phyloP scores from a whole-genome alignment of 1,140 invertebrate species.

The Bombus soroeensis region DNA sequence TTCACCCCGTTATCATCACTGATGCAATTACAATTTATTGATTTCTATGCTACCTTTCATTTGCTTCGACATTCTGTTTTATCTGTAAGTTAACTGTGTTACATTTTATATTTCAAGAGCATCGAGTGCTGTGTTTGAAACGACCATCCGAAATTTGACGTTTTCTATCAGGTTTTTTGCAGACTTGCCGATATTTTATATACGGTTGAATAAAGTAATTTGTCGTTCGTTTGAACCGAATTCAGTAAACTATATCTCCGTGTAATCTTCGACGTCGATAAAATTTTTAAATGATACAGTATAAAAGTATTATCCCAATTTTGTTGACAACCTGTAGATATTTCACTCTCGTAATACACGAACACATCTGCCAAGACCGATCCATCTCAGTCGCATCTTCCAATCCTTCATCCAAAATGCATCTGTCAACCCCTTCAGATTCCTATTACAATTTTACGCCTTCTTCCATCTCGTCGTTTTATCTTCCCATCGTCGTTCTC shows the following conservation, averaged over 20 bases:
- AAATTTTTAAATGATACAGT: background rate
- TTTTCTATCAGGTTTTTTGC: background rate
- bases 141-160: background rate
- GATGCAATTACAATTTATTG: no score
- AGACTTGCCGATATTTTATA: background rate
- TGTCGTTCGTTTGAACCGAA: background rate
- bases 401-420: background rate
- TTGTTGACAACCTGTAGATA: background rate
- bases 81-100: background rate
- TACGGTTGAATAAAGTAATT: background rate
- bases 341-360: background rate
- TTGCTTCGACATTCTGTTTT: background rate
- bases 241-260: background rate
- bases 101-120: background rate
- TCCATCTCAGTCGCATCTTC: no score
- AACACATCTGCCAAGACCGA: background rate
- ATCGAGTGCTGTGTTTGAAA: no score
- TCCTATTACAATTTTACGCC: background rate
- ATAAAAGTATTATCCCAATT: background rate
- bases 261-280: background rate
- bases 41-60: background rate
- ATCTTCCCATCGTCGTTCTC: background rate
- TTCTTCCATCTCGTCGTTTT: background rate
- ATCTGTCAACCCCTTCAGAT: background rate
- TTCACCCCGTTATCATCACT: no score